Base-by-base conservation (phyloP, 2,797 vertebrate genomes). In the Pseudopleuronectes americanus region DNA sequence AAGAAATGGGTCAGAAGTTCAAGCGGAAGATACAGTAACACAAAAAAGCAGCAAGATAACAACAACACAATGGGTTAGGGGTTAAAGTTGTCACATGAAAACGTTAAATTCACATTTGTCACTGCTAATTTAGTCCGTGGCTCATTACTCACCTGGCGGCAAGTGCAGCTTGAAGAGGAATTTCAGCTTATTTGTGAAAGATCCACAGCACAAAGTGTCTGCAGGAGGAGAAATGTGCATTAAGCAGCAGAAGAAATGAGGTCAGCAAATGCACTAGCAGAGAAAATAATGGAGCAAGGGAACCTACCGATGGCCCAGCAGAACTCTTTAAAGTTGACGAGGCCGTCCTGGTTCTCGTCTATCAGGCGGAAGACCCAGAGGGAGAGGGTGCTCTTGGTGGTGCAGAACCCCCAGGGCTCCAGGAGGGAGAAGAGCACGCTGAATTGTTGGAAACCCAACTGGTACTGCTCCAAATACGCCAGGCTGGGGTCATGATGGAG, bases 281-380 rank as follows among this genome's bases (percentile, higher is more conserved):
- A 8, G 1, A 2, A 38, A 6, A 52, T 41, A 21, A 58, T 16
- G 31, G 10, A 60, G 19, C 0, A 1, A 21, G 28, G 4, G 13
- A 68, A 68, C 92, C 49, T 91, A 97, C 98, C 97, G 58, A 99
- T 94, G 49, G 92, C 89, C 64, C 61, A 93, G 84, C 94, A 94
- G 90, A 99, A 98, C 66, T 99, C 97, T 90, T 95, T 98, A 89
- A 99, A 99, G 94, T 98, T 99, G 81, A 99, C 87, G 26, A 99
- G 95, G 84, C 96, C 95, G 0, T 95, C 93, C 23, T 95, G 94
- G 66, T 96, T 96, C 86, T 97, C 96, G 53, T 98, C 97, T 79
- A 97, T 92, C 67, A 98, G 89, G 54, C 95, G 93, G 92, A 99
- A 99, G 1, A 93, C 94, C 94, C 97, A 97, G 13, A 96, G 89